Percentiles rank a stretch among this genome's conserved stretches.
phyloP scores from a whole-genome alignment of 2,888 invertebrate genomes.

The Lepidonotus clava region DNA sequence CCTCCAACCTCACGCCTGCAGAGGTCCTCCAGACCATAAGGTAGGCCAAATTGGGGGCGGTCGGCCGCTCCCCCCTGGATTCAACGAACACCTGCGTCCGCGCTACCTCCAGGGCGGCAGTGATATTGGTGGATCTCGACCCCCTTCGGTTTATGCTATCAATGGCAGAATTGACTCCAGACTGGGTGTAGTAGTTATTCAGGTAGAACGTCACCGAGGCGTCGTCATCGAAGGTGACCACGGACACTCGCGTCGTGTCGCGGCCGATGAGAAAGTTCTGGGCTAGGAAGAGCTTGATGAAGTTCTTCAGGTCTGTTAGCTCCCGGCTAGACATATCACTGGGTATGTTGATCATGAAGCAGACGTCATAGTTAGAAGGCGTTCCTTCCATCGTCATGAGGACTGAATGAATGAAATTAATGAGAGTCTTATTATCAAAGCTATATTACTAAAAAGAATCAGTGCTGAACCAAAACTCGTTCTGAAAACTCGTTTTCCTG shows the following conservation, averaged over 20 bases:
- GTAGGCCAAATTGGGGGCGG: background rate
- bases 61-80: background rate
- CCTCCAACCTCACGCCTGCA: background rate
- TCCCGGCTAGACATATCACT: background rate
- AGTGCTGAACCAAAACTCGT: too few species aligned
- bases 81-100: background rate
- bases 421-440: too few species aligned
- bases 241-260: background rate
- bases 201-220: background rate
- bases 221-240: conserved; percentile 21
- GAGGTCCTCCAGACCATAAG: conserved; percentile 22
- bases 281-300: conserved; percentile 24
- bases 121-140: background rate
- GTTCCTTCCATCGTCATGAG: background rate
- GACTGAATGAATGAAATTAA: background rate
- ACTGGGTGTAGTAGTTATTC: background rate
- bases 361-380: background rate
- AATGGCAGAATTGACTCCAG: background rate
- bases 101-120: background rate
- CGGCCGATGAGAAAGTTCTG: conserved; percentile 22
- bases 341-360: conserved; percentile 4
- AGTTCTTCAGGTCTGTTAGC: background rate
- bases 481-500: too few species aligned
- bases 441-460: too few species aligned
- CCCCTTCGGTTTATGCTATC: background rate